A percentile compares a stretch with the other conserved stretches of the same genome.
phyloP scores from a whole-genome alignment of 2,888 invertebrate genomes.

The Drosophila kanekoi region DNA sequence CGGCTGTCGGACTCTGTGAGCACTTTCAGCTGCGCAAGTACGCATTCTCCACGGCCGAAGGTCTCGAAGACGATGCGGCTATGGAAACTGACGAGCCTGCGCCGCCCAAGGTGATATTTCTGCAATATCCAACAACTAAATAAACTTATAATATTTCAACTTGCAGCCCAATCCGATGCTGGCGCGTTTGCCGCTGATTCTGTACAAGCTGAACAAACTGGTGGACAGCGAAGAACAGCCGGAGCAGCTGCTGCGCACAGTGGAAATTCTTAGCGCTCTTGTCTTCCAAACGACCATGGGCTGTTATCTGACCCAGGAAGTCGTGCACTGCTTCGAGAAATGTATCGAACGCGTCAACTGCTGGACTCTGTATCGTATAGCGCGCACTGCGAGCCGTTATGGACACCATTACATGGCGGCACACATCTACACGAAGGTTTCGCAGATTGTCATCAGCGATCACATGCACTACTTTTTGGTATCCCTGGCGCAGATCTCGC shows the following conservation, averaged over 20 bases:
- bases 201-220: slow-evolving; percentile 82
- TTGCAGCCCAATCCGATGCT: slow-evolving; percentile 75
- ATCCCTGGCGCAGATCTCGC: slow-evolving; percentile 91
- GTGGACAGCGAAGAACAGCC: slow-evolving; percentile 73
- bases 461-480: slow-evolving; percentile 95
- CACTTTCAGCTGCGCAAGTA: slow-evolving; percentile 84
- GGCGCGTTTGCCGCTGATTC: slow-evolving; percentile 80
- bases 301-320: slow-evolving; percentile 88
- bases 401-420: slow-evolving; percentile 92
- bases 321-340: slow-evolving; percentile 87
- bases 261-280: slow-evolving; percentile 92
- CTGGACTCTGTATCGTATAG: slow-evolving; percentile 95
- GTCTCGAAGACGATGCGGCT: slow-evolving; percentile 43
- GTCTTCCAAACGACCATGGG: slow-evolving; percentile 93
- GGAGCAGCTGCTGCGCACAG: slow-evolving; percentile 85
- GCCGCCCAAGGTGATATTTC: slow-evolving; percentile 39
- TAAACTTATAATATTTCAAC: too few relatives aligned
- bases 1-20: slow-evolving; percentile 91
- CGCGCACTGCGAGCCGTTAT: slow-evolving; percentile 93
- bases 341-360: slow-evolving; percentile 88
- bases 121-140: neutral
- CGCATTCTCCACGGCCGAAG: slow-evolving; percentile 53
- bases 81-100: slow-evolving; percentile 76
- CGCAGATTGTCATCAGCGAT: slow-evolving; percentile 92
- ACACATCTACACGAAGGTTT: slow-evolving; percentile 87